phyloP scores from a whole-genome alignment of 2,113 vertebrate species.

The Cinclus mexicanus region DNA sequence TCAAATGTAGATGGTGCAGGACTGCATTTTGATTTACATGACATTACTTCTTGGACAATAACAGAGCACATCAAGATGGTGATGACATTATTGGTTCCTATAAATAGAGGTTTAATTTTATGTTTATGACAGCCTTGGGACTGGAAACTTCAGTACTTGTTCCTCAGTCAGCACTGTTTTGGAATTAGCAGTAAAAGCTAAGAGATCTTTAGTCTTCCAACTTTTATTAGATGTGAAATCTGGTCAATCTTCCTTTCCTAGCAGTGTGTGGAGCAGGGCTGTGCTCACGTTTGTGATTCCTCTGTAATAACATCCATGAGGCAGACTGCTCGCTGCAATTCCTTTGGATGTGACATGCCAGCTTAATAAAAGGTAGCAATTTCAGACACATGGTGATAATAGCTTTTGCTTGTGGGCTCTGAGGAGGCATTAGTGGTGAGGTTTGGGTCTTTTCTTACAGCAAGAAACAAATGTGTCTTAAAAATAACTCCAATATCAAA shows the following conservation, averaged over 20 bases:
- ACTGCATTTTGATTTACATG: not conserved
- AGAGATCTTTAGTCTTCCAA: not conserved
- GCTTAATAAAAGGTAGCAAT: not conserved
- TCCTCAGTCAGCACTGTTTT: not conserved
- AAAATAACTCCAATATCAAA: not conserved
- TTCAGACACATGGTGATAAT: not conserved
- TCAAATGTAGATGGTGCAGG: not conserved
- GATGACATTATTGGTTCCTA: not conserved
- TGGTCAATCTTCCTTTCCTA: not conserved
- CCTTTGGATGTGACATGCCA: not conserved
- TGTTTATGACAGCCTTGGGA: not conserved
- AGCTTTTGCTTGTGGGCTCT: not conserved
- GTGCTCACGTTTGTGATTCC: accelerated
- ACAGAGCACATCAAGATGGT: not conserved
- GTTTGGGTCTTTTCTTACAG: constrained; percentile 27
- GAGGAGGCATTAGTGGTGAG: not conserved
- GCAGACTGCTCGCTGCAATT: not conserved
- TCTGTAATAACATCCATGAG: not conserved
- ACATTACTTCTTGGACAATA: not conserved
- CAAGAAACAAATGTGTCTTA: not conserved
- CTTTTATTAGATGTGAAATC: constrained; percentile 29
- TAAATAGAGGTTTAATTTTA: not conserved
- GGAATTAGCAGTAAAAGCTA: not conserved
- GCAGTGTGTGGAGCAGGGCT: not conserved
- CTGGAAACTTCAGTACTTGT: not conserved